Base-by-base conservation (phyloP, 2,888 invertebrate genomes). In the Sphaeridia pumilis region DNA sequence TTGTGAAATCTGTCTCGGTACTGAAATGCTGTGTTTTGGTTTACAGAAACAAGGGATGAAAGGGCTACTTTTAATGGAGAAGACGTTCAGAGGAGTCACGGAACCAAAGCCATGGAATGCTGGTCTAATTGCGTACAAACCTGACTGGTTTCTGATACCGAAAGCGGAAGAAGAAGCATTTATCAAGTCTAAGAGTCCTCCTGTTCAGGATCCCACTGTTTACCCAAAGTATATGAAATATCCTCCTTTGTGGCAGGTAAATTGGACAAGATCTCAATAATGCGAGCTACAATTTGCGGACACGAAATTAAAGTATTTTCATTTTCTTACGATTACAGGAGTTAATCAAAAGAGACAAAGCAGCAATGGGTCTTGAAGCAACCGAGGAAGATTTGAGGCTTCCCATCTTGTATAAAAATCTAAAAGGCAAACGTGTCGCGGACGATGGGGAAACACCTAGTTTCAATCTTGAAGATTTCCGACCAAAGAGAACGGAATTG, bases 131-230 rank as follows among this genome's bases (percentile, higher is more conserved):
- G 60, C 56, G 1, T 51, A 28, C 14, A 36, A 49, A 4, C 27
- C 61, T n/a, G 61, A 61, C 36, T 64, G 46, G 44, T 42, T 50
- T 20, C 53, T 64, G 2, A 47, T 64, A 7, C 60, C 52, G 10
- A 61, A 62, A 48, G 48, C 58, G 27, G 57, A 60, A 42, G 60
- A 62, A 41, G 46, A 48, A 22, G 49, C 17, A n/a, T 55, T 35
- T 22, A 53, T 49, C 35, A 54, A 52, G 38, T 57, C n/a, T 46
- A 52, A 38, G 46, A n/a, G 27, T 22, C 50, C 36, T 22, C 35
- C 49, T 12, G 12, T 31, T 10, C 22, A 34, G 17, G 25, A 44
- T 21, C 3, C 14, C 17, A 20, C 21, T 1, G 35, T 50, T 20
- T 31, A 53, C 24, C 56, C 56, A 12, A 24, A 31, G 12, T n/a